Evolutionary conservation across 2,797 vertebrate species (phyloP).

Genomic region (Anabacerthia variegaticeps): DNA sequence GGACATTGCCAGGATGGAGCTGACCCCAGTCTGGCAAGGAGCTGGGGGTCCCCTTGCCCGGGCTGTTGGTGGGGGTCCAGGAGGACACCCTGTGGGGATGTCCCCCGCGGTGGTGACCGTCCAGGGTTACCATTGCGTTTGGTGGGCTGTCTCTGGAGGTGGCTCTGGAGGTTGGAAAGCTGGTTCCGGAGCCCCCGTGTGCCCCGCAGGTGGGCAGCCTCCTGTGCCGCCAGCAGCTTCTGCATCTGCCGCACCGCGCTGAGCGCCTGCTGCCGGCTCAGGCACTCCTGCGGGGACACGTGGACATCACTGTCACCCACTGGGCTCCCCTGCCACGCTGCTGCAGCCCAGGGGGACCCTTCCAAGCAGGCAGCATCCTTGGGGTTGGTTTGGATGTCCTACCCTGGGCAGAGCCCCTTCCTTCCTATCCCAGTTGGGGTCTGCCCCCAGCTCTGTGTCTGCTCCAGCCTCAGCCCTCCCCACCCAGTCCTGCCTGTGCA

Average conservation of each 20-base stretch:
- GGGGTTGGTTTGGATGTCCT: background rate
- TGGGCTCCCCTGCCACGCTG: no score
- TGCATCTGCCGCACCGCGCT: constrained; percentile 82
- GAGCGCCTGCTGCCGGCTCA: constrained; percentile 79
- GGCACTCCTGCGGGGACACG: constrained; percentile 77
- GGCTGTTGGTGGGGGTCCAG: accelerated
- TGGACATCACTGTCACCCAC: accelerated
- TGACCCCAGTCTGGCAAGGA: accelerated
- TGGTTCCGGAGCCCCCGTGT: constrained; percentile 81
- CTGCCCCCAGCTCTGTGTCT: accelerated
- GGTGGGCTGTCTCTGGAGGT: constrained; percentile 54
- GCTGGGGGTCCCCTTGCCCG: background rate
- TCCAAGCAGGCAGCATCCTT: background rate
- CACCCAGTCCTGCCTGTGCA: accelerated
- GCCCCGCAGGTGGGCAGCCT: constrained; percentile 81
- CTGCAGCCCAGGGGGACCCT: background rate
- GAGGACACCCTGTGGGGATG: accelerated
- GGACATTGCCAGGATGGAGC: background rate
- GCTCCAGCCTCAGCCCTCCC: background rate
- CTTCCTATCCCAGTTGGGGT: background rate
- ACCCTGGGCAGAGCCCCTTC: background rate
- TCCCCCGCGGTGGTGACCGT: accelerated
- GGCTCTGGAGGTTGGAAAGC: constrained; percentile 82
- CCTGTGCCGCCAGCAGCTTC: constrained; percentile 85
- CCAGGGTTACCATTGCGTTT: constrained; percentile 73